Base-by-base conservation (phyloP, 2,797 vertebrate species). In the Eospalax fontanierii region DNA sequence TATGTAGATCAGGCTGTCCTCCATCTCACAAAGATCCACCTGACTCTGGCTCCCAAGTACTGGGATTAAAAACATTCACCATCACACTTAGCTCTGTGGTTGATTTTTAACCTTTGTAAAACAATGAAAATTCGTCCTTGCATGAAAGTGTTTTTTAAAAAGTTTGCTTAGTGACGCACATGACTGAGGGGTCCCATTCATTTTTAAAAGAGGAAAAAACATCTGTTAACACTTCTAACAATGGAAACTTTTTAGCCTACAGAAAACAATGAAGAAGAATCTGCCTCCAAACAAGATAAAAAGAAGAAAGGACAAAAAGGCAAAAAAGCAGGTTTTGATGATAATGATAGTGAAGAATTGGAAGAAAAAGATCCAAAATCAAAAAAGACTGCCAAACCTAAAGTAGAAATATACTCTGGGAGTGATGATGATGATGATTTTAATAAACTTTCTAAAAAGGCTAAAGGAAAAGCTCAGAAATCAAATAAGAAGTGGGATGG, bases 221-320 rank as follows among this genome's bases (percentile, higher is more conserved):
- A 9, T 78, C 70, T 95, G 15, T 93, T 92, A 61, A 82, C 92
- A 79, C 86, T 93, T 92, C 88, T 97, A 95, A 98, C 89, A 87
- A 28, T 96, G 63, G 66, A 87, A 80, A 63, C 79, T 90, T 97
- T 95, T 83, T 98, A 99, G 99, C 98, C 98, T 97, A 97, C 97
- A 91, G 98, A 99, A 95, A 96, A 98, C 89, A 96, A 98, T 81
- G 99, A 99, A 19, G 99, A 99, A 4, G 99, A 99, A 95, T 87
- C 97, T 26, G 85, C 91, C 74, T 97, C 97, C 96, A 99, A 99
- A 89, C 98, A 98, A 97, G 98, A 99, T 86, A 99, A 99, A 98
- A 99, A 99, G 98, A 99, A 99, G 98, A 99, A 99, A 98, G 99
- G 98, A 83, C 99, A 99, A 75, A 99, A 99, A 96, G 99, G 96